These are phyloP conservation scores for Azemiops feae DNA, from an alignment of 2,113 vertebrate species.

Conservation along the genomic window DNA sequence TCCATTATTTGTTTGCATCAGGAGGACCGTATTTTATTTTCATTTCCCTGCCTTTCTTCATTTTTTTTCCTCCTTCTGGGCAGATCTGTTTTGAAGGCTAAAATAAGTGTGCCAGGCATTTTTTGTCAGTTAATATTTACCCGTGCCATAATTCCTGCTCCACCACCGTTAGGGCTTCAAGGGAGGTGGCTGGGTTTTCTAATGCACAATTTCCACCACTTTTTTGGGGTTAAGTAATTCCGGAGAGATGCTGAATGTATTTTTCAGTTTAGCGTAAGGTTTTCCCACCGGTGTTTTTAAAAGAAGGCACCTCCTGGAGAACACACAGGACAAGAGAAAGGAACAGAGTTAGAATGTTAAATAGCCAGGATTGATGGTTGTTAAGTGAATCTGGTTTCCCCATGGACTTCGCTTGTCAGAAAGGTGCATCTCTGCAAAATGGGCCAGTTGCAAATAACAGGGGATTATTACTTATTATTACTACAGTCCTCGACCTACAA, in stretches of 20 bases:
- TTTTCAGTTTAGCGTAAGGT: conserved; percentile 38
- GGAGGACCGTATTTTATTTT: conserved; percentile 33
- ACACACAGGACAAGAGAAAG: not conserved
- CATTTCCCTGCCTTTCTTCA: conserved; percentile 25
- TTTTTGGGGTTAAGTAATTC: conserved; percentile 56
- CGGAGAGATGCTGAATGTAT: conserved; percentile 40
- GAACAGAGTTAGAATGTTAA: not conserved
- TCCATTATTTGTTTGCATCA: conserved; percentile 41
- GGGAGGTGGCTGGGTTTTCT: conserved; percentile 50
- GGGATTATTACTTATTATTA: too few relatives aligned
- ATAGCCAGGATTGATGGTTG: not conserved
- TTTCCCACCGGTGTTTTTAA: conserved; percentile 19
- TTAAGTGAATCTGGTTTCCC: too few relatives aligned
- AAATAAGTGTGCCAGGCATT: conserved; percentile 45
- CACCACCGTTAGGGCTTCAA: conserved; percentile 52
- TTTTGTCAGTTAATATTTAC: conserved; percentile 56
- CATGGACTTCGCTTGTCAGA: too few relatives aligned
- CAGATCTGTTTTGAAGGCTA: conserved; percentile 47
- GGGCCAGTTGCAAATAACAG: too few relatives aligned
- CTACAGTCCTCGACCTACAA: too few relatives aligned
- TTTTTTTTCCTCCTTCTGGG: conserved; percentile 35
- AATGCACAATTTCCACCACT: conserved; percentile 50
- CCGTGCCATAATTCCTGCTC: conserved; percentile 48
- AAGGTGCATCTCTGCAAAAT: too few relatives aligned
- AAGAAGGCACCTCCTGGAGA: not conserved